Percentiles rank a stretch among this genome's conserved stretches.
Conservation (phyloP, 53 echinoderm and acorn worm species). For the Arbacia lixula region DNA sequence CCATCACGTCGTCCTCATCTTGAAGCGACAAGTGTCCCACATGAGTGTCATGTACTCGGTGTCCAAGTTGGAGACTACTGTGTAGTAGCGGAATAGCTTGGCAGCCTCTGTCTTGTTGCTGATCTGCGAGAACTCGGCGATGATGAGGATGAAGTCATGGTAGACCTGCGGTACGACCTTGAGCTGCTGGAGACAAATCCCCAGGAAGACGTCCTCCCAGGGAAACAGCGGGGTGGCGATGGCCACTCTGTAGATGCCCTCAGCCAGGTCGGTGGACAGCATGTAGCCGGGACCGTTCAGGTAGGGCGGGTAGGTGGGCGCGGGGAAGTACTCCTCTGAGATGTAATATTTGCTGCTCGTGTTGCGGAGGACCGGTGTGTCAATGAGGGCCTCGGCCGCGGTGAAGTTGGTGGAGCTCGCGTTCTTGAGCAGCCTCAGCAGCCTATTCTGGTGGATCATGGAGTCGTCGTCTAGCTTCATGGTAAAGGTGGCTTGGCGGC, state of each 20-base stretch:
- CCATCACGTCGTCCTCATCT: too few relatives aligned
- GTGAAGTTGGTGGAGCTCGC: conserved; percentile 37
- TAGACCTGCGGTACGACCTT: conserved; percentile 18
- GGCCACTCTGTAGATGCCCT: conserved; percentile 48
- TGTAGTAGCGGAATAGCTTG: neutral
- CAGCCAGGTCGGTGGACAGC: conserved; percentile 65
- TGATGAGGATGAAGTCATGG: conserved; percentile 25
- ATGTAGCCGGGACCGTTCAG: conserved; percentile 76
- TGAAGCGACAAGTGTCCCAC: too few relatives aligned
- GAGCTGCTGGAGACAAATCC: conserved; percentile 65
- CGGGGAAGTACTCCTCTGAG: conserved; percentile 53
- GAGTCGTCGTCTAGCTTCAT: conserved; percentile 82
- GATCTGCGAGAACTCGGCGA: neutral
- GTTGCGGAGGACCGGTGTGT: conserved; percentile 59
- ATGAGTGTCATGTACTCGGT: conserved; percentile 27
- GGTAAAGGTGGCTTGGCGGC: conserved; percentile 70
- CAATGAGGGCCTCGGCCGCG: conserved; percentile 54
- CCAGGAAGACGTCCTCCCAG: conserved; percentile 84
- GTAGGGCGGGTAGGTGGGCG: conserved; percentile 68
- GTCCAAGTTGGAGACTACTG: conserved; percentile 40
- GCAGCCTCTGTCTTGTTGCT: neutral
- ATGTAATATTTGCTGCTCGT: conserved; percentile 72
- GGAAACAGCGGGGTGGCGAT: conserved; percentile 60
- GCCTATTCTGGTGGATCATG: conserved; percentile 62
- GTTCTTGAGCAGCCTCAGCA: conserved; percentile 44